Conservation (phyloP, 2,888 invertebrate genomes). For the Podotricha telesiphe region DNA sequence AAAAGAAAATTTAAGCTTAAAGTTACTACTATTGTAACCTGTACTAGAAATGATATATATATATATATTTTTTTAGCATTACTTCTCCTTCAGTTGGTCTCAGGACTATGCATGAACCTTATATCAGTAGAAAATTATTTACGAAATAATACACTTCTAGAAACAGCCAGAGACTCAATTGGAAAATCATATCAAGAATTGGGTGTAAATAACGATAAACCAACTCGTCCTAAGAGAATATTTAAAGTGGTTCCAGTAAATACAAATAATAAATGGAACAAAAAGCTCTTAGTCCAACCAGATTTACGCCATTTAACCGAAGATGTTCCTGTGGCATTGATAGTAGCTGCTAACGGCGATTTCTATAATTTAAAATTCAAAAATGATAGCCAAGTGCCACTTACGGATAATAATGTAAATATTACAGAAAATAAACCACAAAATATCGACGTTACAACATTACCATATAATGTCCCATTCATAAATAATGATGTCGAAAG, state of each 20-base stretch:
- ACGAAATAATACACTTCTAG: not conserved
- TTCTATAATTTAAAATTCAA: not conserved
- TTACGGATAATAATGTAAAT: not conserved
- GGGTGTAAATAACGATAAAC: not conserved
- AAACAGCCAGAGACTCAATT: not conserved
- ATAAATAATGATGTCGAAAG: not conserved
- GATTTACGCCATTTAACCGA: not conserved
- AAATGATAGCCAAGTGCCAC: not conserved
- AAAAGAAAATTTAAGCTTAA: too few relatives aligned
- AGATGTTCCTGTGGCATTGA: not conserved
- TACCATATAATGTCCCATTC: not conserved
- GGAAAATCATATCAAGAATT: not conserved
- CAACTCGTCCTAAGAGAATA: not conserved
- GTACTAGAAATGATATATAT: too few relatives aligned
- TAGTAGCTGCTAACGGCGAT: conserved; percentile 1
- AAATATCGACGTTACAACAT: not conserved
- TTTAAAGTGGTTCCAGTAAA: conserved; percentile 14
- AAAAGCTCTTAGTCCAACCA: not conserved
- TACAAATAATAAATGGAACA: conserved; percentile 4
- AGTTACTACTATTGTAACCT: too few relatives aligned
- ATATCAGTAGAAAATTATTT: not conserved
- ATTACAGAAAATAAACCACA: not conserved
- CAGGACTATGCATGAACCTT: conserved; percentile 1
- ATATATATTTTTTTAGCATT: not conserved
- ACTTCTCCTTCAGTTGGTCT: not conserved